These are phyloP conservation scores for Cetoscarus ocellatus DNA, from an alignment of 2,797 vertebrate genomes.

Conservation along the genomic window DNA sequence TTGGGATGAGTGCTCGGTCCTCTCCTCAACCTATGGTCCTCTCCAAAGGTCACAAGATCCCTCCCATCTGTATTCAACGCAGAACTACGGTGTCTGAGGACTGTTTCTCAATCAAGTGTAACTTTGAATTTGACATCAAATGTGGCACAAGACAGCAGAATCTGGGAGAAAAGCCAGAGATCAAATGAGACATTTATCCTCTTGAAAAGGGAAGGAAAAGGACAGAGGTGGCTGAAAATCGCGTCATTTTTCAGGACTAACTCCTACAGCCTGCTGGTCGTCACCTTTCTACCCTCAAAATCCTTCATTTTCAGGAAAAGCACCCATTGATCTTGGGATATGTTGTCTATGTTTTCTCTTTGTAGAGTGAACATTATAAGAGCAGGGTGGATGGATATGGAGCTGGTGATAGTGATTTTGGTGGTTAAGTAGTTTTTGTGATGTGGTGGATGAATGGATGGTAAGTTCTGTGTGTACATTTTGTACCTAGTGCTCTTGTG, in stretches of 20 bases:
- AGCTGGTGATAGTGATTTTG: neutral
- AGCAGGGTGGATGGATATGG: neutral
- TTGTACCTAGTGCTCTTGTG: constrained; percentile 44
- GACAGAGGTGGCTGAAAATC: neutral
- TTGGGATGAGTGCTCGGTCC: constrained; percentile 36
- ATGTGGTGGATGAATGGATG: constrained; percentile 33
- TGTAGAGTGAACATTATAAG: neutral
- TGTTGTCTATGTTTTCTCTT: constrained; percentile 2
- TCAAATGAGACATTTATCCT: constrained; percentile 13
- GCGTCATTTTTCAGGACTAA: neutral
- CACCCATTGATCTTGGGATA: constrained; percentile 5
- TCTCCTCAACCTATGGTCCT: constrained; percentile 19
- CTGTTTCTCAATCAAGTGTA: constrained; percentile 35
- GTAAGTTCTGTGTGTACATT: constrained; percentile 28
- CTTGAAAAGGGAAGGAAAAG: constrained; percentile 18
- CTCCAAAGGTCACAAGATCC: constrained; percentile 21
- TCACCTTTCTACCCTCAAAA: constrained; percentile 19
- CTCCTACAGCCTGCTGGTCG: constrained; percentile 11
- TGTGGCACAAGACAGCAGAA: constrained; percentile 39
- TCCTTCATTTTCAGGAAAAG: constrained; percentile 16
- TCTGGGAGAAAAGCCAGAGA: neutral
- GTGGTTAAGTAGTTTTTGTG: constrained; percentile 33
- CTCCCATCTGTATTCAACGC: constrained; percentile 9
- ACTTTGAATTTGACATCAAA: constrained; percentile 36
- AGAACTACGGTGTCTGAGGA: constrained; percentile 17